Conservation (phyloP, 2,113 vertebrate genomes). For the Oreochromis tanganicae region DNA sequence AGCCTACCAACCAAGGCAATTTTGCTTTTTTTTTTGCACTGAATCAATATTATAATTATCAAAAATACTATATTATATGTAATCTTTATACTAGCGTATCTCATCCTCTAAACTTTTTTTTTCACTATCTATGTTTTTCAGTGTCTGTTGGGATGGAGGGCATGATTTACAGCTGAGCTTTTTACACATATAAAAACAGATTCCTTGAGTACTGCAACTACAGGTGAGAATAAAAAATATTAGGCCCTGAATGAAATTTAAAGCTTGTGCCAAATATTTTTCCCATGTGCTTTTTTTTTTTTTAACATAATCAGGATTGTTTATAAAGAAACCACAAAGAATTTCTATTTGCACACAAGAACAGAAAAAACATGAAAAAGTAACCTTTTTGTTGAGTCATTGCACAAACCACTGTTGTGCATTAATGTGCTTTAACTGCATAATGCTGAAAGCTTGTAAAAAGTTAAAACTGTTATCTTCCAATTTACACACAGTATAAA, state of each 20-base stretch:
- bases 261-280: background rate
- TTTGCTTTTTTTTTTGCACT: background rate
- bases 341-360: background rate
- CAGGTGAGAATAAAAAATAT: background rate
- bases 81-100: accelerated
- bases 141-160: background rate
- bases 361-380: background rate
- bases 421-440: background rate
- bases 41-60: background rate
- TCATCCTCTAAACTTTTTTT: background rate
- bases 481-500: background rate
- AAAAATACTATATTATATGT: background rate
- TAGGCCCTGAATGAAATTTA: background rate
- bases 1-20: background rate
- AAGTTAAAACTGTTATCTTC: background rate
- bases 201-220: background rate
- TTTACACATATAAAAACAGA: background rate
- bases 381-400: background rate
- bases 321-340: background rate
- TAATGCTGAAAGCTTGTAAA: background rate
- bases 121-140: background rate
- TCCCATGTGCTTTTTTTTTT: background rate
- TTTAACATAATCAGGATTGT: background rate
- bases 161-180: background rate
- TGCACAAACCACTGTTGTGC: background rate